Evolutionary conservation across 2,888 invertebrate species (phyloP), one percentile per base, ranked within the genome.

Genomic region (Sarcophaga variegata): DNA sequence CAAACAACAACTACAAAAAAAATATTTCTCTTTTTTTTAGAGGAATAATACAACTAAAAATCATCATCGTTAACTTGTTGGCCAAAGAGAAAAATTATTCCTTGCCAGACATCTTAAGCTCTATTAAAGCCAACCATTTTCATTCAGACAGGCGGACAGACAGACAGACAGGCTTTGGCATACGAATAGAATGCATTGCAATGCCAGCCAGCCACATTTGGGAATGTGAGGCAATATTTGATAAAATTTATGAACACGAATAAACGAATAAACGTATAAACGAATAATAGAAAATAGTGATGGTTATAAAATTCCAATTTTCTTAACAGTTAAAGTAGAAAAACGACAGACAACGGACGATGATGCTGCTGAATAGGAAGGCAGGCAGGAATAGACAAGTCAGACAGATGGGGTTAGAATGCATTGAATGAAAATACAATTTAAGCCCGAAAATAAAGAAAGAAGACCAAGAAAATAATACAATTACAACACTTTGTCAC

Each of bases 231-330:
- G 81, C 88, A 88, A 86, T 85, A 85, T 88, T 88, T 88, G 87
- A 85, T 89, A 87, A 89, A 92, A 91, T 92, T 92, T 91, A 91
- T 91, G 92, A 92, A 91, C 92, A 91, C 91, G 90, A 90, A 89
- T 90, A 86, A 86, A 81, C 74, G 90, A 90, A 89, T 90, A 86
- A 86, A 91, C 91, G 90, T 89, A 89, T 90, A 86, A 86, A 81
- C 74, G 90, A 90, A 89, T 90, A 86, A 86, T 83, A 77, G 83
- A 77, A 83, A 86, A 78, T 86, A 78, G 86, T 83, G 86, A 72
- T 79, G 79, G 69, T 77, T 84, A 79, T 75, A 85, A 82, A 85
- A 82, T 77, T 81, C 79, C 81, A 87, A 87, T 87, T 85, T 87
- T 83, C 82, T 70, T 54, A 85, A 74, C 64, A 79, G 71, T 72